Percentiles rank a stretch among this genome's conserved stretches.
Evolutionary conservation across 2,888 invertebrate genomes (phyloP).

Genomic region (Carpatolechia fugitivella): DNA sequence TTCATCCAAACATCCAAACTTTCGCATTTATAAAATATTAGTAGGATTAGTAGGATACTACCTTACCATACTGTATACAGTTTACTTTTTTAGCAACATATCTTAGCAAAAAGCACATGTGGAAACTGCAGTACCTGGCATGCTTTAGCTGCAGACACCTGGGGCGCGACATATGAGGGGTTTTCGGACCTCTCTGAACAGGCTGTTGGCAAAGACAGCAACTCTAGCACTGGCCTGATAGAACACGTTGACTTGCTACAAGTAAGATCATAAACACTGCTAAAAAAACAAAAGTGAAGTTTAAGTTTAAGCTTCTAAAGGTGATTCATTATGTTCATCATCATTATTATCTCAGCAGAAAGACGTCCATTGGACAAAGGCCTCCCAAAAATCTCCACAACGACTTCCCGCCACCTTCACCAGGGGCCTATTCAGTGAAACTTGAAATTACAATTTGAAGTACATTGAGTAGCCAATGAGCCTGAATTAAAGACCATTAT

Average conservation of each 20-base stretch:
- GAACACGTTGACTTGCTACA: conserved; percentile 55
- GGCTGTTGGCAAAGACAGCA: conserved; percentile 29
- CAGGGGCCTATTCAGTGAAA: too few species aligned
- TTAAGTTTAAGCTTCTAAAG: background rate
- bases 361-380: too few species aligned
- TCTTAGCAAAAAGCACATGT: conserved; percentile 54
- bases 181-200: conserved; percentile 24
- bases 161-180: conserved; percentile 73
- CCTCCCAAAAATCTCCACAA: too few species aligned
- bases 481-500: too few species aligned
- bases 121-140: conserved; percentile 76
- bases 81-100: conserved; percentile 53
- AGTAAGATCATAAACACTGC: conserved; percentile 30
- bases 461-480: too few species aligned
- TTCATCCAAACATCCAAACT: too few species aligned
- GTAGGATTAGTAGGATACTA: too few species aligned
- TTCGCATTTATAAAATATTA: too few species aligned
- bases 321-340: too few species aligned
- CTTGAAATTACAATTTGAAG: too few species aligned
- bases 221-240: conserved; percentile 38
- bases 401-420: too few species aligned
- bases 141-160: conserved; percentile 74
- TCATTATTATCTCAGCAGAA: too few species aligned
- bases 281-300: background rate
- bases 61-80: background rate